Conservation (phyloP, 2,797 vertebrate species). For the Darevskia nairensis region DNA sequence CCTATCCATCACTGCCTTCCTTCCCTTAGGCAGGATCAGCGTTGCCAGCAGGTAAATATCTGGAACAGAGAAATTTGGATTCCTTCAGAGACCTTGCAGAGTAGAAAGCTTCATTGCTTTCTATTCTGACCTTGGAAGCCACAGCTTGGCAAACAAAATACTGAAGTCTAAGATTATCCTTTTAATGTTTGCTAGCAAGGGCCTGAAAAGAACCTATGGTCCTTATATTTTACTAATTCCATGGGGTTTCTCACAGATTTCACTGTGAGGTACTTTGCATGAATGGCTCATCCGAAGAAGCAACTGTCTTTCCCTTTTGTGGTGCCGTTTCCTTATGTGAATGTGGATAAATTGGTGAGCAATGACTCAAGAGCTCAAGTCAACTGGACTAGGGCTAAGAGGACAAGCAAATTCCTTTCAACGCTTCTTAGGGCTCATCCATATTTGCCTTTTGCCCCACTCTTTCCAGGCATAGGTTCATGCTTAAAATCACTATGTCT, state of each 20-base stretch:
- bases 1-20: neutral
- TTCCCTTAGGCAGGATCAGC: slow-evolving; percentile 31
- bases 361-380: no score
- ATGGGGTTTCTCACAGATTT: neutral
- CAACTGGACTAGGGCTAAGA: no score
- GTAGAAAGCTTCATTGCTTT: neutral
- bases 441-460: no score
- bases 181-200: neutral
- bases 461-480: no score
- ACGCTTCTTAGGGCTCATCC: no score
- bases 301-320: no score
- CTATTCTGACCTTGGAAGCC: neutral
- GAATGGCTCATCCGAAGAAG: no score
- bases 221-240: neutral
- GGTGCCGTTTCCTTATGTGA: no score
- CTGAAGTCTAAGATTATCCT: neutral
- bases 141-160: slow-evolving; percentile 1
- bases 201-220: neutral
- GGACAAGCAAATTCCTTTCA: no score
- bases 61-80: slow-evolving; percentile 18
- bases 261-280: no score
- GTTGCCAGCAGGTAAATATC: slow-evolving; percentile 15
- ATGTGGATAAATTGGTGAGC: no score
- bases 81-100: slow-evolving; percentile 13
- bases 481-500: no score